Evolutionary conservation across 2,113 vertebrate genomes (phyloP).

Genomic region (Rhineura floridana): DNA sequence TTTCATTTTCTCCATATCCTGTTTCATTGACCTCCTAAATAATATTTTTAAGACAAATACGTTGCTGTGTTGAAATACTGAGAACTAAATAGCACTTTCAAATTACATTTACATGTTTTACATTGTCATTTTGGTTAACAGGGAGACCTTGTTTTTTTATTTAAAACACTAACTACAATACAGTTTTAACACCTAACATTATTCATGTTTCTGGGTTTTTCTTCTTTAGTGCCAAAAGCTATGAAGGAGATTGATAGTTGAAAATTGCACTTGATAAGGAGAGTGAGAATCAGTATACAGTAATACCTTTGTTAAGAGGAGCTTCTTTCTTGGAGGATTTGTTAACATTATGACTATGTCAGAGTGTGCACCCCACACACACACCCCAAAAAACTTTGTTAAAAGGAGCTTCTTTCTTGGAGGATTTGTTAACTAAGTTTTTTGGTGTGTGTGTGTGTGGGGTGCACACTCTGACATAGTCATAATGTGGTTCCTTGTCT

Average conservation of each 20-base stretch:
- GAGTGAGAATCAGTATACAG: not conserved
- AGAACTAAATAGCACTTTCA: constrained; percentile 12
- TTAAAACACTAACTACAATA: not conserved
- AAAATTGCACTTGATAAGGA: not conserved
- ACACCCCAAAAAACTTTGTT: no score
- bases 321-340: no score
- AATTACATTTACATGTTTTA: not conserved
- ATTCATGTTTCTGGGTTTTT: not conserved
- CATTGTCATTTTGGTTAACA: constrained; percentile 10
- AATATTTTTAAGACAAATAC: constrained; percentile 31
- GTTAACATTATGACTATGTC: no score
- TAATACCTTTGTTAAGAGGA: no score
- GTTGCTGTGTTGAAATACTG: constrained; percentile 36
- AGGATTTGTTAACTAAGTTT: no score
- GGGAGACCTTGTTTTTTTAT: not conserved
- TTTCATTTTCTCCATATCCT: constrained; percentile 26
- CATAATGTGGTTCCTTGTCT: no score
- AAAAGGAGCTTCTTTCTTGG: no score
- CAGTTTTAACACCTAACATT: not conserved
- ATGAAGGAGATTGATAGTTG: not conserved
- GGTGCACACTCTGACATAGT: no score
- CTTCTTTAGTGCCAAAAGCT: not conserved
- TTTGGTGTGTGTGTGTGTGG: no score
- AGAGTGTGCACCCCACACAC: no score
- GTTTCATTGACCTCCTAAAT: constrained; percentile 27